Base-by-base conservation (phyloP, 2,113 vertebrate species). In the Chrysochloris asiatica region DNA sequence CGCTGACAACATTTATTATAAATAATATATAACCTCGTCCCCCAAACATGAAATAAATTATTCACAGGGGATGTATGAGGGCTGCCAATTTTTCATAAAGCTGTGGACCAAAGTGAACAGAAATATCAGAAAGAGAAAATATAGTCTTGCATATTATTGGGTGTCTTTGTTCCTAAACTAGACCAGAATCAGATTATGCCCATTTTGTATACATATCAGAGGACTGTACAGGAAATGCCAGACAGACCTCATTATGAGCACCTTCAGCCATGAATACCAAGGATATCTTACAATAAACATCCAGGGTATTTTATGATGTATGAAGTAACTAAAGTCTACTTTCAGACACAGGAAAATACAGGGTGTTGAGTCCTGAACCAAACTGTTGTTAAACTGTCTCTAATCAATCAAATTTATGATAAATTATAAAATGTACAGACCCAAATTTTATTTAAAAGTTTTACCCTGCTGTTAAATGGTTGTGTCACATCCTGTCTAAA, bases 71-170 rank as follows among this genome's bases (percentile, higher is more conserved):
- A n/a, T n/a, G n/a, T n/a, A n/a, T n/a, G n/a, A n/a, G n/a, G n/a
- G n/a, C n/a, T 69, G 41, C 47, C n/a, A 48, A 28, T 21, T 89
- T 83, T 77, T 76, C 76, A 76, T n/a, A 63, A 86, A 54, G 28
- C 38, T 45, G 85, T 54, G 24, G 26, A 52, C 75, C 12, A 54
- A 83, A 69, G 48, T 71, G 24, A 50, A 47, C 38, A 73, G 88
- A 86, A 63, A 85, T 59, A 92, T 67, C 47, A 89, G 54, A 67
- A 85, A 78, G 43, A 73, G 7, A 47, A 73, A 65, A 67, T 41
- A 52, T 56, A 47, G 13, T 76, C 30, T 75, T 26, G 24, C 56
- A 63, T 17, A 41, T 11, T 38, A 22, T 28, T 6, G 65, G 71
- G 36, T 43, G 17, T 63, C 76, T 81, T 59, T 61, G 48, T 56